phyloP scores from a whole-genome alignment of 2,888 invertebrate genomes.

The Fabriciana adippe region DNA sequence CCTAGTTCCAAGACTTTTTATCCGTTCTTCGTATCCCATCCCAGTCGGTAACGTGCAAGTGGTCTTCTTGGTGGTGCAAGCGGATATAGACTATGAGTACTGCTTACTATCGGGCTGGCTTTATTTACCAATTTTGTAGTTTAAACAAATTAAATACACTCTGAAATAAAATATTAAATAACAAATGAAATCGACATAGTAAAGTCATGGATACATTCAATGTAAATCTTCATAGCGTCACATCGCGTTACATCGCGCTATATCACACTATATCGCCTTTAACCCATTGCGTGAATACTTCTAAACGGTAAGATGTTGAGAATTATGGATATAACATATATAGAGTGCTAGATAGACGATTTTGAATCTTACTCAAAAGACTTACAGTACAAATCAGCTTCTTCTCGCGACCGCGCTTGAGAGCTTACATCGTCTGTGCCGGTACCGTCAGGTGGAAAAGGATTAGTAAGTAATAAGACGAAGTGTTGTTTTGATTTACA shows the following conservation, averaged over 20 bases:
- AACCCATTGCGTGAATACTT: constrained; percentile 48
- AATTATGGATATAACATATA: constrained; percentile 38
- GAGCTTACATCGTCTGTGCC: constrained; percentile 45
- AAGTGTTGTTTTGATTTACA: constrained; percentile 8
- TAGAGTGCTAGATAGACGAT: constrained; percentile 17
- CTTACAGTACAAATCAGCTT: constrained; percentile 27
- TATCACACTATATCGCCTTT: constrained; percentile 29
- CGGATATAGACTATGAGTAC: no score
- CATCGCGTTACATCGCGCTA: constrained; percentile 12
- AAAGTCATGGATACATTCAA: constrained; percentile 38
- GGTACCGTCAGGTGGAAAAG: constrained; percentile 41
- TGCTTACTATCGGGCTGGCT: no score
- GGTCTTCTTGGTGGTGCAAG: no score
- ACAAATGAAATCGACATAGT: constrained; percentile 23
- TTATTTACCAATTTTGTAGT: no score
- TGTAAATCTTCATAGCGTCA: constrained; percentile 38
- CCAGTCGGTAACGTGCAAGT: no score
- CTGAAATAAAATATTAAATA: no score
- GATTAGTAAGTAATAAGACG: not conserved
- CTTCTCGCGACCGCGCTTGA: constrained; percentile 28
- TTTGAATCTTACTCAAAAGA: constrained; percentile 15
- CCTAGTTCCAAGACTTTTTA: no score
- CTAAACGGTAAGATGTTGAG: constrained; percentile 42
- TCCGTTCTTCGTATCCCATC: no score
- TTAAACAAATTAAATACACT: no score